Evolutionary conservation across 1,140 invertebrate genomes (phyloP).

Genomic region (Geopemphigus sp.): DNA sequence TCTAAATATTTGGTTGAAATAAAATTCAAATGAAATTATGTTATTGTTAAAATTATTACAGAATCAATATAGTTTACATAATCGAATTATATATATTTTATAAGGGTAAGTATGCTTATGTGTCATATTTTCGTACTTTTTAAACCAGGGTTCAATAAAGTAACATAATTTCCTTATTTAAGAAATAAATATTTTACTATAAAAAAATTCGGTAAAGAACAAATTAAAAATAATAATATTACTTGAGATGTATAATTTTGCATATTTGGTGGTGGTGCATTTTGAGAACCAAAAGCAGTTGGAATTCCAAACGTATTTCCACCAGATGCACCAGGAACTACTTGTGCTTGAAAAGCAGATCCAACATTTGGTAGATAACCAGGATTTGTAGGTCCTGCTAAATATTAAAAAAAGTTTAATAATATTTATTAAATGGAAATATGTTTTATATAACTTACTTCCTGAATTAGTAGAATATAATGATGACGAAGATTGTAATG

Average conservation of each 20-base stretch:
- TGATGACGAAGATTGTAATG: slow-evolving; percentile 36
- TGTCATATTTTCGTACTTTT: too few relatives aligned
- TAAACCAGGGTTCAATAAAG: too few relatives aligned
- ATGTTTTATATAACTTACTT: background rate
- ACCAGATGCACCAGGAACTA: slow-evolving; percentile 25
- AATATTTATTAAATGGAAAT: background rate
- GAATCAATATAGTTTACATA: too few relatives aligned
- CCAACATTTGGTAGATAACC: slow-evolving; percentile 38
- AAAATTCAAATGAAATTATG: too few relatives aligned
- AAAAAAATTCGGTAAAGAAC: too few relatives aligned
- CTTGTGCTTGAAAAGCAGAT: slow-evolving; percentile 43
- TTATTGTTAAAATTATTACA: too few relatives aligned
- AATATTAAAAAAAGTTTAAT: background rate
- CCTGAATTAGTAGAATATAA: slow-evolving; percentile 45
- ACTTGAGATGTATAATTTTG: slow-evolving; percentile 36
- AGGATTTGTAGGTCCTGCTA: slow-evolving; percentile 43
- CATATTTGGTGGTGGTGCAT: slow-evolving; percentile 38
- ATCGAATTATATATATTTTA: too few relatives aligned
- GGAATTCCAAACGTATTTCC: slow-evolving; percentile 37
- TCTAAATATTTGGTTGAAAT: too few relatives aligned
- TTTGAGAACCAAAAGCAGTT: slow-evolving; percentile 34
- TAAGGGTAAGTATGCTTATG: too few relatives aligned
- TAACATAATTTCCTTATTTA: too few relatives aligned
- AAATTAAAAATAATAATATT: background rate
- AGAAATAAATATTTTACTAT: too few relatives aligned